Evolutionary conservation across 2,888 invertebrate genomes (phyloP), one percentile per base, ranked within the genome.

Genomic region (Temnothorax unifasciatus): DNA sequence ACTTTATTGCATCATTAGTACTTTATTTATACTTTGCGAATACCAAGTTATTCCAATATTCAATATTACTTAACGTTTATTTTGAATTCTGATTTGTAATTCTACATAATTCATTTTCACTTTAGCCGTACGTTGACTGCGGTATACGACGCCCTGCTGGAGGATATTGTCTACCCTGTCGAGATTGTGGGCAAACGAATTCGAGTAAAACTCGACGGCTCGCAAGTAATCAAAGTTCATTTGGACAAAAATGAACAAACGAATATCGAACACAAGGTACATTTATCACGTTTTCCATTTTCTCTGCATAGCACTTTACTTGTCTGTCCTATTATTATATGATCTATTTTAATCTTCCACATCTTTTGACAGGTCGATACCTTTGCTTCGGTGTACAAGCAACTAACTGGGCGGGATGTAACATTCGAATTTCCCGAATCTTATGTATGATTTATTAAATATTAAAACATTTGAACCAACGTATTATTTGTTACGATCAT

Each of bases 381-480:
- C 89, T 99, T 99, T 96, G 97, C 98, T 93, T 98, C 99, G 88
- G 99, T 99, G 91, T 99, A 99, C 97, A 99, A 99, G 96, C 99
- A 99, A 96, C 96, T 99, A 93, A 99, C 99, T 93, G 99, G 99
- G 92, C 98, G 99, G 95, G 99, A 99, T 96, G 99, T 99, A 85
- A 98, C 97, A 92, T 99, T 99, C 95, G 99, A 99, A 96, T 99
- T 99, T 96, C 99, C 99, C 89, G 99, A 99, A 96, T 98, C 99
- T 93, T 98, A 98, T 96, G 97, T 98, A 97, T 98, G 97, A 97
- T 87, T 73, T 57, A 57, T 57, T 73, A 73, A 73, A 59, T 73
- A 73, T 73, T 41, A 73, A 73, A 73, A 59, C 38, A 74, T 74
- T 29, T 74, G 41, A 74, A 74, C 3, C 5, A 59, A 44, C 13